phyloP scores from a whole-genome alignment of 2,888 invertebrate genomes.

The Ormyrus labotus region DNA sequence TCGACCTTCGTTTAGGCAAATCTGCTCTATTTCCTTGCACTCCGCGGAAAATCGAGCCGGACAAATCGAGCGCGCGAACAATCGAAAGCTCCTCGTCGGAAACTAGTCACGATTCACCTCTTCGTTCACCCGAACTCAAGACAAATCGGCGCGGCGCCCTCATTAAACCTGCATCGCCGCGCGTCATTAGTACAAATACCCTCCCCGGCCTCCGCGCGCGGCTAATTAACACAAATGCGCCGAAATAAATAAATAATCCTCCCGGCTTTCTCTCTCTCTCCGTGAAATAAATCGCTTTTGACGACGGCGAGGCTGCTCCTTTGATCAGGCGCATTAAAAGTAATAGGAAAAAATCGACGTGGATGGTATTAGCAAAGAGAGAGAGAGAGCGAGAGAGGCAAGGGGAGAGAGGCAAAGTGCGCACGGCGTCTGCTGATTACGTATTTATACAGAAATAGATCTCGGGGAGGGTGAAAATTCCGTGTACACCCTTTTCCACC shows the following conservation, averaged over 20 bases:
- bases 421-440: conserved; percentile 50
- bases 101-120: too few species aligned
- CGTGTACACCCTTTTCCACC: conserved; percentile 33
- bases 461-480: conserved; percentile 52
- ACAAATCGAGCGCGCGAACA: too few species aligned
- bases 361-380: conserved; percentile 34
- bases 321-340: conserved; percentile 56
- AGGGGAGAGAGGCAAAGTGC: neutral
- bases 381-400: conserved; percentile 4
- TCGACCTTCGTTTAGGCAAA: too few species aligned
- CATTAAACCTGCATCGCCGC: too few species aligned
- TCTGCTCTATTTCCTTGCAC: too few species aligned
- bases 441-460: conserved; percentile 58
- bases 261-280: neutral
- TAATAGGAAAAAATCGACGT: conserved; percentile 55
- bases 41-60: too few species aligned
- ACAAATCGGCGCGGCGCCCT: too few species aligned
- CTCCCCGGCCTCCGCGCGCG: neutral
- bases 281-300: conserved; percentile 41
- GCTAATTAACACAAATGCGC: conserved; percentile 46
- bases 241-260: conserved; percentile 32
- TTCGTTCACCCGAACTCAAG: too few species aligned
- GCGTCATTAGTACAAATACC: conserved; percentile 28
- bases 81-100: too few species aligned
- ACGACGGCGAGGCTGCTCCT: conserved; percentile 17